Conservation (phyloP, 2,888 invertebrate genomes). For the Drosophila mimetica region DNA sequence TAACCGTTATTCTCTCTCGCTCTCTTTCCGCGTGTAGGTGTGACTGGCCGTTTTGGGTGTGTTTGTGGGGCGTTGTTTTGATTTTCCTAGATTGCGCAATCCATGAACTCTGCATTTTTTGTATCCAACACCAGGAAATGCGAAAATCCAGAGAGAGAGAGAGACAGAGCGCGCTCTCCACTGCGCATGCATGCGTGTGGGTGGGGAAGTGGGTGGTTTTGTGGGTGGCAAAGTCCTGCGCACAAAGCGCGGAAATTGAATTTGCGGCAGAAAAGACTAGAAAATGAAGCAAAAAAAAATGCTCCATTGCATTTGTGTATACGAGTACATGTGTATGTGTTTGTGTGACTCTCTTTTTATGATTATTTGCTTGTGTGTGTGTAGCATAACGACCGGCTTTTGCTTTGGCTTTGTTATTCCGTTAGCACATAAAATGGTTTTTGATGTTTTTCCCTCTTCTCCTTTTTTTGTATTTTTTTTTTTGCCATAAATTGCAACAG, state of each 20-base stretch:
- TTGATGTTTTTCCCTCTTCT: constrained; percentile 47
- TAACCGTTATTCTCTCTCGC: background rate
- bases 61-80: constrained; percentile 78
- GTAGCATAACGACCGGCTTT: constrained; percentile 58
- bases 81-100: constrained; percentile 78
- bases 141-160: constrained; percentile 2
- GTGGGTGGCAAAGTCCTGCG: constrained; percentile 58
- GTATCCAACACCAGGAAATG: constrained; percentile 48
- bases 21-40: constrained; percentile 10
- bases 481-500: constrained; percentile 45
- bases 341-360: background rate
- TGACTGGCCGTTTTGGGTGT: constrained; percentile 32
- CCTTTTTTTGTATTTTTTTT: constrained; percentile 4
- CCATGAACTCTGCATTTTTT: constrained; percentile 42
- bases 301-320: constrained; percentile 72
- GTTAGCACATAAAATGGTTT: constrained; percentile 75
- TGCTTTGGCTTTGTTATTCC: constrained; percentile 65
- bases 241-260: constrained; percentile 80
- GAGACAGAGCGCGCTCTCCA: constrained; percentile 4
- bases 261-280: constrained; percentile 66
- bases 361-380: constrained; percentile 13
- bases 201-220: constrained; percentile 1
- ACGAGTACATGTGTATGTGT: constrained; percentile 26
- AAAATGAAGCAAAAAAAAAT: constrained; percentile 34
- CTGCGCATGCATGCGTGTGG: constrained; percentile 49